Conservation (phyloP, 2,797 vertebrate species). For the Vireo griseus region DNA sequence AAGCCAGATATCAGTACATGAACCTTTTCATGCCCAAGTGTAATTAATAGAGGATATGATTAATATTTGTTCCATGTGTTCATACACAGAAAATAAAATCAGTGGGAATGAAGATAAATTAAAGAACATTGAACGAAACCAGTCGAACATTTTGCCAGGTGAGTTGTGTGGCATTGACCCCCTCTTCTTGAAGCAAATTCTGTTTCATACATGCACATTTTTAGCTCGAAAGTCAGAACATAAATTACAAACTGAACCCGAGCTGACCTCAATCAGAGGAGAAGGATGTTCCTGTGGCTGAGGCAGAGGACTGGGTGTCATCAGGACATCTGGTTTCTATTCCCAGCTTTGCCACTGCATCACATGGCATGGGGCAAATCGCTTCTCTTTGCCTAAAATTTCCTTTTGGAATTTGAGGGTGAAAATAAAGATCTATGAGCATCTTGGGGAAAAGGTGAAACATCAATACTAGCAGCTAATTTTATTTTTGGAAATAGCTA, state of each 20-base stretch:
- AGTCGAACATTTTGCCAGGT: conserved; percentile 93
- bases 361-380: neutral
- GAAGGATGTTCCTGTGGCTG: conserved; percentile 49
- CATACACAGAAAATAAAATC: conserved; percentile 69
- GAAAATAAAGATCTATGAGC: neutral
- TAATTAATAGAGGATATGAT: neutral
- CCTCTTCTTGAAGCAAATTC: neutral
- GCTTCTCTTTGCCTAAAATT: neutral
- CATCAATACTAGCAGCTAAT: neutral
- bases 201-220: conserved; percentile 3
- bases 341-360: conserved; percentile 15
- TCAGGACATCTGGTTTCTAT: conserved; percentile 66
- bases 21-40: neutral
- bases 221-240: conserved; percentile 39
- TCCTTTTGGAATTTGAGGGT: neutral
- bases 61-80: conserved; percentile 14
- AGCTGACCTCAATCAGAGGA: conserved; percentile 45
- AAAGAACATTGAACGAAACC: conserved; percentile 88
- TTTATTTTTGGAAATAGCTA: neutral
- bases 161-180: conserved; percentile 35
- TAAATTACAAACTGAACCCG: conserved; percentile 31
- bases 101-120: conserved; percentile 85
- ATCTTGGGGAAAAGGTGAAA: neutral
- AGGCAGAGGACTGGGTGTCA: conserved; percentile 40
- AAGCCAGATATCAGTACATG: neutral